phyloP scores from a whole-genome alignment of 2,797 vertebrate genomes.

The Lutjanus argentimaculatus region DNA sequence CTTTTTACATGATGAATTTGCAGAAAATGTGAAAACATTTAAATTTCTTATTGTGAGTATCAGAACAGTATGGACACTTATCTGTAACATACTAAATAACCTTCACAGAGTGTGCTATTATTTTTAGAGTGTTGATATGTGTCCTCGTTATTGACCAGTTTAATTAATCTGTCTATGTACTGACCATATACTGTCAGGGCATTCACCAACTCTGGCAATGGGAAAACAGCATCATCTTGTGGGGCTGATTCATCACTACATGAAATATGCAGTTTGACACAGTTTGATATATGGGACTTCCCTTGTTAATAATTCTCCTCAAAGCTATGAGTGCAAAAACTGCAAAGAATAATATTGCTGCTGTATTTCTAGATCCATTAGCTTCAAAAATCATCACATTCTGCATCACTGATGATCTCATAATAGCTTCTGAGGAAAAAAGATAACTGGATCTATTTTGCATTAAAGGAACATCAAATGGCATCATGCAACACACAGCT shows the following conservation, averaged over 20 bases:
- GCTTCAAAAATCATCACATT: neutral
- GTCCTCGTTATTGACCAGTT: neutral
- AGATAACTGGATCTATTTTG: neutral
- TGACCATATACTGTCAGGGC: neutral
- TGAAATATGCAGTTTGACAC: neutral
- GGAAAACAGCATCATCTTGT: slow-evolving; percentile 52
- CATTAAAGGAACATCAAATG: neutral
- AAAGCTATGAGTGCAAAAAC: neutral
- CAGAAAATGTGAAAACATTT: too few relatives aligned
- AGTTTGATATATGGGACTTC: neutral
- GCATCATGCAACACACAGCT: neutral
- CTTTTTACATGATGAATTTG: too few relatives aligned
- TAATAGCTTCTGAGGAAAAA: neutral
- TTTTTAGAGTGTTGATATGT: neutral
- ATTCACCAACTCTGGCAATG: neutral
- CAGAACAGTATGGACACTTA: too few relatives aligned
- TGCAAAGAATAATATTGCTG: neutral
- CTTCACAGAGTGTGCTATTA: too few relatives aligned
- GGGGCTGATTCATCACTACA: slow-evolving; percentile 27
- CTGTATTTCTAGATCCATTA: neutral
- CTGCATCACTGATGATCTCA: neutral
- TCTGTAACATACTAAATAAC: too few relatives aligned
- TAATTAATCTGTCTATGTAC: neutral
- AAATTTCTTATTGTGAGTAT: too few relatives aligned
- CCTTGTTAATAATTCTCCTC: neutral